Evolutionary conservation across 2,113 vertebrate genomes (phyloP).

Genomic region (Tragelaphus imberbis): DNA sequence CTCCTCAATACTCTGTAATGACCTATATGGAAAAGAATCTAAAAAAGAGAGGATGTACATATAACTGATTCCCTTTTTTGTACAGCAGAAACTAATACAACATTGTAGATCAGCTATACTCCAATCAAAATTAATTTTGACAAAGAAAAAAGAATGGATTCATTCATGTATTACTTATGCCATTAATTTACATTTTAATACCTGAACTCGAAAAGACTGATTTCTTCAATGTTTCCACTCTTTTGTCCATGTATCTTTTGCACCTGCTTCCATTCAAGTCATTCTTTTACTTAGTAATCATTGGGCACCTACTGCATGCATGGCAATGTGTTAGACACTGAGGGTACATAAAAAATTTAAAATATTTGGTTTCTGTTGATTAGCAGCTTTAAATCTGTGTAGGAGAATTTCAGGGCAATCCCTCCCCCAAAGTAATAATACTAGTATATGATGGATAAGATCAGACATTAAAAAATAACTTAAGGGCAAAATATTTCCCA

Average conservation of each 20-base stretch:
- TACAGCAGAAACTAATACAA: not conserved
- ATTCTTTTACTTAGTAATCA: not conserved
- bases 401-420: not conserved
- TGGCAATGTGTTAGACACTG: not conserved
- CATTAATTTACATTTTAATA: not conserved
- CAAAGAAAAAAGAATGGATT: not conserved
- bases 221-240: not conserved
- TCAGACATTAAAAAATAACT: not conserved
- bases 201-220: not conserved
- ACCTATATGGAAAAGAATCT: too few species aligned
- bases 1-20: too few species aligned
- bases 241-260: not conserved
- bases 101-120: not conserved
- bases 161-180: not conserved
- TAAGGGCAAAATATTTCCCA: not conserved
- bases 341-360: not conserved
- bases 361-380: not conserved
- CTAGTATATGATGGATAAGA: not conserved
- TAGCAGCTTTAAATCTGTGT: not conserved
- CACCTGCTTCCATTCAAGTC: not conserved
- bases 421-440: not conserved
- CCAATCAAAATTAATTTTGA: not conserved
- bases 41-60: too few species aligned
- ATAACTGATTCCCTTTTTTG: too few species aligned
- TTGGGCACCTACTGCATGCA: not conserved